Base-by-base conservation (phyloP, 2,797 vertebrate genomes). In the Nyctalus aviator region DNA sequence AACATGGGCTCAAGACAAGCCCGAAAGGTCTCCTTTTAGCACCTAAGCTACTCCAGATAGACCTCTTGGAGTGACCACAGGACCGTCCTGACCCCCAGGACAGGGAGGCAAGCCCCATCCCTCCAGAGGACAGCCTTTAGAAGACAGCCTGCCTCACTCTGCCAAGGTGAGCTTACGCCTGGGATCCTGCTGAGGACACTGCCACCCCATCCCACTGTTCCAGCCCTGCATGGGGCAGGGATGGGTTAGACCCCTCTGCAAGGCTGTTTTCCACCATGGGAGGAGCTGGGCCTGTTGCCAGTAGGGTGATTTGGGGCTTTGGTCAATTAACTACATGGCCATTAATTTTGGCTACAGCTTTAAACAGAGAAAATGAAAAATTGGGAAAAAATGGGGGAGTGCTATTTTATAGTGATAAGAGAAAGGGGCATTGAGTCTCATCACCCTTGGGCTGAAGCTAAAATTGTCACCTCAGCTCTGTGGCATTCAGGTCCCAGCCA, bases 331-430 rank as follows among this genome's bases (percentile, higher is more conserved):
- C 17, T n/a, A 8, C 14, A 12, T 53, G 84, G 3, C 32, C 64
- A 77, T 50, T 69, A 78, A 77, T 93, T 92, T 94, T 32, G 75
- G 53, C 55, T 78, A 37, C 68, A 32, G 25, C 15, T 91, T 75
- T 76, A 85, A 90, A 88, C 53, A 85, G 85, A 90, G 85, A 83
- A 94, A 64, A 77, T 15, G n/a, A 69, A 69, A 37, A 37, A 69
- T 23, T 37, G 68, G 59, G 13, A 73, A 94, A 62, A 30, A 69
- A 0, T 15, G n/a, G 57, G 84, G 82, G 90, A 91, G 71, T 68
- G 62, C 41, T 55, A 9, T 92, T 92, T 94, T 41, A 77, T 32
- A n/a, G 53, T 44, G 53, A n/a, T 1, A 20, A 69, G 53, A 88
- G 21, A 72, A 75, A 14, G 3, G 32, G 15, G n/a, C 15, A n/a